phyloP scores from a whole-genome alignment of 2,113 vertebrate species.

The Sturnira hondurensis region DNA sequence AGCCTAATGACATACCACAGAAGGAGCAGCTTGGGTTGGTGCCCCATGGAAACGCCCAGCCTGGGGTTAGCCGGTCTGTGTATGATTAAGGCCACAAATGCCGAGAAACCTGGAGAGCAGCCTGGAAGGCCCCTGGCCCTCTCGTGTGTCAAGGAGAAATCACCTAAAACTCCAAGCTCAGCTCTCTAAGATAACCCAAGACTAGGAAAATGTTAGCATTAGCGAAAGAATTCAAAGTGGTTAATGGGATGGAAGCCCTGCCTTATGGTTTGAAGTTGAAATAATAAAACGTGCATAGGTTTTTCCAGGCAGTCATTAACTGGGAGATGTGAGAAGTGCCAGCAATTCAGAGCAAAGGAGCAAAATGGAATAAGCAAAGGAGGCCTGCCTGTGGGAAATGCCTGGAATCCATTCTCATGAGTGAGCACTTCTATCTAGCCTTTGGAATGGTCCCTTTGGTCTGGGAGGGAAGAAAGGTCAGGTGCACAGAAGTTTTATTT shows the following conservation, averaged over 20 bases:
- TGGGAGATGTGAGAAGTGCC: not conserved
- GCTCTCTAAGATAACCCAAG: not conserved
- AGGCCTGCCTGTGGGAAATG: not conserved
- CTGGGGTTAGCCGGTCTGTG: not conserved
- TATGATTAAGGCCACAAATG: not conserved
- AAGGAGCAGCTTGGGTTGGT: not conserved
- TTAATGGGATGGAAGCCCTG: not conserved
- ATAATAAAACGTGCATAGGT: conserved; percentile 34
- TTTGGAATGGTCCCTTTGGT: not conserved
- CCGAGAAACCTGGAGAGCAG: not conserved
- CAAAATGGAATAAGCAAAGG: not conserved
- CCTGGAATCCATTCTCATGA: not conserved
- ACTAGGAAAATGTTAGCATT: conserved; percentile 11
- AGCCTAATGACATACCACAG: not conserved
- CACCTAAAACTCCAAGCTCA: not conserved
- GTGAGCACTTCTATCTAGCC: not conserved
- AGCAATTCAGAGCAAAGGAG: not conserved
- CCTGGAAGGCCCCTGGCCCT: not conserved
- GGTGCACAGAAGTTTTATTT: not conserved
- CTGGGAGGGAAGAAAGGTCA: not conserved
- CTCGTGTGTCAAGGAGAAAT: not conserved
- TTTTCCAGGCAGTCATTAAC: conserved; percentile 39
- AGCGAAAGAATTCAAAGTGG: conserved; percentile 36
- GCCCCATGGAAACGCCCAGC: not conserved
- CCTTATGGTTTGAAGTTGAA: conserved; percentile 26